Percentiles rank a stretch among this genome's conserved stretches.
Conservation (phyloP, 1,140 invertebrate genomes). For the Pissodes strobi region DNA sequence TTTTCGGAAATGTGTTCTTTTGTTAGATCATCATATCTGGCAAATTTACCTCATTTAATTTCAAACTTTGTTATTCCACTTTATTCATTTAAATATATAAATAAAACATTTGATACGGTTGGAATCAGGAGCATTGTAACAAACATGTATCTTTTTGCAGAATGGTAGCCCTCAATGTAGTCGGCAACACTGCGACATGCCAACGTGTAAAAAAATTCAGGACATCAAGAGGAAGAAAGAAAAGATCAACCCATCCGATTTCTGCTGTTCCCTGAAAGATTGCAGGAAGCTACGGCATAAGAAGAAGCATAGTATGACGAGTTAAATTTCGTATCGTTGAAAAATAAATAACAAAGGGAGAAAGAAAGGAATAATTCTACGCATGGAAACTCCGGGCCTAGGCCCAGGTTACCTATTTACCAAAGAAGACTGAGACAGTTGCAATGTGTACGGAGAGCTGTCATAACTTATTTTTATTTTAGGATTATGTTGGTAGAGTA, state of each 20-base stretch:
- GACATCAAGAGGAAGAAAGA: constrained; percentile 35
- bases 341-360: constrained; percentile 23
- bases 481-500: constrained; percentile 16
- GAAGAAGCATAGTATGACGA: constrained; percentile 37
- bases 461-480: constrained; percentile 49
- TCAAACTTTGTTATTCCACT: no score
- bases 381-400: constrained; percentile 36
- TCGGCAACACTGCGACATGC: constrained; percentile 75
- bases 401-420: constrained; percentile 51
- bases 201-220: constrained; percentile 61
- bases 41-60: no score
- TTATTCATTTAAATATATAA: no score
- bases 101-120: no score
- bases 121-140: no score
- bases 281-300: constrained; percentile 45
- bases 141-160: constrained; percentile 67
- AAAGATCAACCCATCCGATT: constrained; percentile 33
- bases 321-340: constrained; percentile 25
- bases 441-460: constrained; percentile 43
- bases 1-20: no score
- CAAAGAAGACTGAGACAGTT: constrained; percentile 55
- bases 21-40: no score
- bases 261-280: constrained; percentile 47
- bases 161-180: constrained; percentile 79
- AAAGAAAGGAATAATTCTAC: constrained; percentile 9